A percentile compares a stretch with the other conserved stretches of the same genome.
phyloP scores from a whole-genome alignment of 2,113 vertebrate species.

The Xerus inauris region DNA sequence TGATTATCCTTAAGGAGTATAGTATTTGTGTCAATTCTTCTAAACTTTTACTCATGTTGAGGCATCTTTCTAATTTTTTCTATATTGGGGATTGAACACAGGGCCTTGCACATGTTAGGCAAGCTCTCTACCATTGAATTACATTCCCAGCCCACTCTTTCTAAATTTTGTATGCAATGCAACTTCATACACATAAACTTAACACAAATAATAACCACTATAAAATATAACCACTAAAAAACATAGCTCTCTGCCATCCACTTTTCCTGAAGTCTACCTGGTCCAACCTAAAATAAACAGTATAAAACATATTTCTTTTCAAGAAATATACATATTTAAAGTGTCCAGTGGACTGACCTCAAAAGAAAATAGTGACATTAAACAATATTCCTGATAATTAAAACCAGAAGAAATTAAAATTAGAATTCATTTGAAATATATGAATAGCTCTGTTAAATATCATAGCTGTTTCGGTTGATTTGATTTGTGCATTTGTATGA shows the following conservation, averaged over 20 bases:
- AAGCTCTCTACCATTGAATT: not conserved
- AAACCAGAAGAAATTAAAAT: constrained; percentile 47
- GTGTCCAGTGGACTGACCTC: not conserved
- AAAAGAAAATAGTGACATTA: constrained; percentile 37
- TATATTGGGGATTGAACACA: not conserved
- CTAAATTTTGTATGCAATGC: not conserved
- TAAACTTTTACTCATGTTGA: not conserved
- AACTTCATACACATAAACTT: not conserved
- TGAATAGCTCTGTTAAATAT: not conserved
- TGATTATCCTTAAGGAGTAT: not conserved
- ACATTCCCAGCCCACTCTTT: not conserved
- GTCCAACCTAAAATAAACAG: not conserved
- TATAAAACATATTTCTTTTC: constrained; percentile 17
- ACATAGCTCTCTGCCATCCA: not conserved
- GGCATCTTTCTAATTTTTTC: not conserved
- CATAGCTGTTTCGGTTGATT: constrained; percentile 21
- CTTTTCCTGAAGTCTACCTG: not conserved
- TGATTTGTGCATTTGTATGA: constrained; percentile 3
- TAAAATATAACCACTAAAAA: not conserved
- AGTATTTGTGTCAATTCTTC: not conserved
- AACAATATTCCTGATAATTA: constrained; percentile 22
- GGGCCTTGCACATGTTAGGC: not conserved
- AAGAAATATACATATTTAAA: not conserved
- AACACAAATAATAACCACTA: not conserved
- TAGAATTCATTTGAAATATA: constrained; percentile 44